phyloP scores from a whole-genome alignment of 2,888 invertebrate species.

The Dysmachus trigonus region DNA sequence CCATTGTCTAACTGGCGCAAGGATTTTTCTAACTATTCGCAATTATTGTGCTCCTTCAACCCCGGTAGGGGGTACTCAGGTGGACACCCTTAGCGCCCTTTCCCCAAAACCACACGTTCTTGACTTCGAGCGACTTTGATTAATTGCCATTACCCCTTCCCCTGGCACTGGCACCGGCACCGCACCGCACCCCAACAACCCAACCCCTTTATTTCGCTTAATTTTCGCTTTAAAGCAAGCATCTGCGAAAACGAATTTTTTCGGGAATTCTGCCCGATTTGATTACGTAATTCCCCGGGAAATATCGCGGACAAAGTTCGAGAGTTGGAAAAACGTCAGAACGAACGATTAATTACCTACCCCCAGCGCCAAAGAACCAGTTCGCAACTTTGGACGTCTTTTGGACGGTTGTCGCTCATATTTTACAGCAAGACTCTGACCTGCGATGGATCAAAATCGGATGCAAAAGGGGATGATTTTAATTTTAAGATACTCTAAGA shows the following conservation, averaged over 20 bases:
- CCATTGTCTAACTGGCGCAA: background rate
- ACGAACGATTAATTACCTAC: constrained; percentile 22
- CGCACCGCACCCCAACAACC: background rate
- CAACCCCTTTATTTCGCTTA: constrained; percentile 15
- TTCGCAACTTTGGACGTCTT: constrained; percentile 26
- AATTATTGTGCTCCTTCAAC: background rate
- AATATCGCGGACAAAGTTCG: constrained; percentile 7
- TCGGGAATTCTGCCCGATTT: constrained; percentile 18
- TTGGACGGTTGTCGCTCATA: constrained; percentile 35
- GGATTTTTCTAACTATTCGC: background rate
- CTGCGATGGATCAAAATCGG: background rate
- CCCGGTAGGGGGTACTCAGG: background rate
- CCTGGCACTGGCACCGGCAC: background rate
- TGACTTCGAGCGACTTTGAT: constrained; percentile 16
- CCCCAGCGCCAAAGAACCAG: background rate
- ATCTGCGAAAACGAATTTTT: constrained; percentile 26
- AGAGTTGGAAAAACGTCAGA: constrained; percentile 21
- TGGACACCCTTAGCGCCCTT: background rate
- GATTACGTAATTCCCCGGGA: background rate
- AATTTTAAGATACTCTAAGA: constrained; percentile 10
- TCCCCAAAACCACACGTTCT: background rate
- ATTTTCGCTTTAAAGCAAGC: constrained; percentile 25
- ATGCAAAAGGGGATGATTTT: constrained; percentile 19
- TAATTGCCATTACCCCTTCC: background rate
- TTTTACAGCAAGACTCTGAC: constrained; percentile 20